Evolutionary conservation across 2,888 invertebrate species (phyloP), one percentile per base, ranked within the genome.

Genomic region (Aelia acuminata): DNA sequence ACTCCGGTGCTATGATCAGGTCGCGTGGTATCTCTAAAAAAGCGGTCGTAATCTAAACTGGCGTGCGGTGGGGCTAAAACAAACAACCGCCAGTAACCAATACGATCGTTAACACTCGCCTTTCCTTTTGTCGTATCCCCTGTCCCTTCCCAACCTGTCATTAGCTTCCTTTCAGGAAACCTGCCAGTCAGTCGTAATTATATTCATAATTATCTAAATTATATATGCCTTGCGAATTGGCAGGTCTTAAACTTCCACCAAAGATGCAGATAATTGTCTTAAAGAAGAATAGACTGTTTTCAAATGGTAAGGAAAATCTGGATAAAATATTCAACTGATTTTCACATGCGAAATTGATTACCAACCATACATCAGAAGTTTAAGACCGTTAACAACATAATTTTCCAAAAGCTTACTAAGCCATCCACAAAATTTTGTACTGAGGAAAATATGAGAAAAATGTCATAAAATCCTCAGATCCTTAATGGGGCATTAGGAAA

Each of bases 1-100:
- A 11, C 5, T 11, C 20, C 26, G 22, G 39, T 31, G 39, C 85
- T 85, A 85, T 53, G 85, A 85, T 85, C 57, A 15, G 87, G 87
- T 87, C 87, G 87, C 87, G 87, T 87, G 87, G 87, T 63, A 43
- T 63, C 87, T 47, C 20, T 26, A 87, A 87, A 80, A 87, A 87
- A 87, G 70, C 39, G 70, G 87, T 87, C 70, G 87, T 70, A 87
- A 87, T 39, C 48, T 70, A 87, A 48, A 87, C 87, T 87, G 43
- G 50, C 50, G 18, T 48, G 63, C 26, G 48, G 63, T 70, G 53
- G 20, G 43, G 53, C 49, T 53, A 85, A 53, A 87, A n/a, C 87
- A 87, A 87, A 87, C 87, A 87, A 87, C 47, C 47, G 11, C 13
- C 43, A 47, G 87, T 63, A 87, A 87, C 87, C 87, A 70, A 87